phyloP scores from a whole-genome alignment of 30 jellyfish, hydroid and myxozoan species.

The Turritopsis dohrnii region DNA sequence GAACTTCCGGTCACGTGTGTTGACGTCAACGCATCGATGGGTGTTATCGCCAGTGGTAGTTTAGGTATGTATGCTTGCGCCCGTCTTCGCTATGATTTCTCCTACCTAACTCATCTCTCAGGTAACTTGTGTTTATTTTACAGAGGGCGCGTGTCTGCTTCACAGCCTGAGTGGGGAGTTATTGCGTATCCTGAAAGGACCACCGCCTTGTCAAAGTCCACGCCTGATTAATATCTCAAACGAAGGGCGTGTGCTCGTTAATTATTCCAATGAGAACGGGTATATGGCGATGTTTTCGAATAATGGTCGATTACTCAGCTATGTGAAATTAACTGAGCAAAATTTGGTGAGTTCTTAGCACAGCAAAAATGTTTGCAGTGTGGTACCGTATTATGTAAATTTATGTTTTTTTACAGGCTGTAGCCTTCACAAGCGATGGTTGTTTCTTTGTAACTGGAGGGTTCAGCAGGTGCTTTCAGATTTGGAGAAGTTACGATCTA shows the following conservation, averaged over 20 bases:
- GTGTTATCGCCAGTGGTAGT: slow-evolving; percentile 93
- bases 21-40: slow-evolving; percentile 74
- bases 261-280: slow-evolving; percentile 68
- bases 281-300: slow-evolving; percentile 75
- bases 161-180: slow-evolving; percentile 86
- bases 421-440: slow-evolving; percentile 78
- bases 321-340: slow-evolving; percentile 65
- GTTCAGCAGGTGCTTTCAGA: slow-evolving; percentile 62
- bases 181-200: slow-evolving; percentile 61
- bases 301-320: slow-evolving; percentile 58
- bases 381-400: too few species aligned
- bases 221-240: slow-evolving; percentile 53
- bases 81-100: too few species aligned
- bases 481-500: slow-evolving; percentile 90
- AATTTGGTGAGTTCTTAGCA: slow-evolving; percentile 55
- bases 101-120: background rate
- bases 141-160: slow-evolving; percentile 86
- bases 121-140: background rate
- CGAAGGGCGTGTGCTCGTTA: slow-evolving; percentile 69
- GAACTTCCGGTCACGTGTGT: slow-evolving; percentile 82
- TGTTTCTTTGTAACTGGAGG: slow-evolving; percentile 91
- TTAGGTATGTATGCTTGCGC: slow-evolving; percentile 38
- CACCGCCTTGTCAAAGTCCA: slow-evolving; percentile 71
- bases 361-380: too few species aligned
- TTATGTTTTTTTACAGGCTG: slow-evolving; percentile 45